These are phyloP conservation scores for Leptonema lineaticorne DNA, from an alignment of 1,140 invertebrate species.

Conservation along the genomic window DNA sequence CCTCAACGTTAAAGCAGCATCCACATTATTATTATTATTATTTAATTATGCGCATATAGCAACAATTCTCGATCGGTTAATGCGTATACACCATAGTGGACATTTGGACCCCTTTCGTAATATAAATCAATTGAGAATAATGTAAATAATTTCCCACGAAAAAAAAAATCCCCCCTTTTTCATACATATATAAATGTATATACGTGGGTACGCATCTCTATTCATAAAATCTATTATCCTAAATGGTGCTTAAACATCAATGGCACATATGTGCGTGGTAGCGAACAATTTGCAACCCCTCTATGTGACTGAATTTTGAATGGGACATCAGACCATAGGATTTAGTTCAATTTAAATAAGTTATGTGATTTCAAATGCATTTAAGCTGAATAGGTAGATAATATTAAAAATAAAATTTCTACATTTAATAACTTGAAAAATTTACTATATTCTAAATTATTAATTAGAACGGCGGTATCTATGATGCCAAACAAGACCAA, in stretches of 20 bases:
- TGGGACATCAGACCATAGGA: no score
- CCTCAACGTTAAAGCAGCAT: background rate
- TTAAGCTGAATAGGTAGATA: no score
- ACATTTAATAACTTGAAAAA: no score
- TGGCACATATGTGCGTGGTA: constrained; percentile 38
- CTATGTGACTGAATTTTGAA: no score
- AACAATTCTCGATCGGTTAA: background rate
- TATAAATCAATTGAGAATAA: background rate
- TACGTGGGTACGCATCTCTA: constrained; percentile 13
- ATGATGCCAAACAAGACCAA: no score
- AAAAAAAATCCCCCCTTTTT: background rate
- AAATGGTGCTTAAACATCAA: constrained; percentile 40
- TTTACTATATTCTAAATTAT: no score
- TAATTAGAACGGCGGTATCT: no score
- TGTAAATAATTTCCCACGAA: background rate
- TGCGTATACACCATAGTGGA: background rate
- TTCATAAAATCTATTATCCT: constrained; percentile 42
- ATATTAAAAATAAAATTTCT: no score
- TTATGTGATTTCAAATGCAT: no score
- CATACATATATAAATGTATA: constrained; percentile 5
- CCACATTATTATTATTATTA: background rate
- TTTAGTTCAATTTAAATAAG: no score
- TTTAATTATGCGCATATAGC: background rate
- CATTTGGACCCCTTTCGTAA: background rate
- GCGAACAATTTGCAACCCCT: constrained; percentile 35